These are phyloP conservation scores for Eufriesea mexicana DNA, from an alignment of 1,140 invertebrate genomes.

Conservation along the genomic window DNA sequence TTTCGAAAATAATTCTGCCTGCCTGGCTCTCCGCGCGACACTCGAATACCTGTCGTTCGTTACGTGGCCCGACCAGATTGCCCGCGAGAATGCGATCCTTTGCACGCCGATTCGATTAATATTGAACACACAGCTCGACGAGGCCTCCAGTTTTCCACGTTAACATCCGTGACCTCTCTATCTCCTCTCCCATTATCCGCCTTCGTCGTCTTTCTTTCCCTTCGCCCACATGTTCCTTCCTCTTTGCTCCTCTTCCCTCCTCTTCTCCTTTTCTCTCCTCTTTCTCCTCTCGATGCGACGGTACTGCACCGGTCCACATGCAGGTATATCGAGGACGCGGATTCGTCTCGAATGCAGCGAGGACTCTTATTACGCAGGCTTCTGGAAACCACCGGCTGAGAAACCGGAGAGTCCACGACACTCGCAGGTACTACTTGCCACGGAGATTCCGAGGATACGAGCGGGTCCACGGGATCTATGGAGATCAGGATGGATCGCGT, in stretches of 20 bases:
- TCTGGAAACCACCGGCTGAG: conserved; percentile 16
- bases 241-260: not conserved
- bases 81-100: conserved; percentile 47
- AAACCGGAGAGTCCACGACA: conserved; percentile 14
- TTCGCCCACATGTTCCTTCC: not conserved
- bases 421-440: not conserved
- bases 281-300: not conserved
- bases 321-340: conserved; percentile 64
- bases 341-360: conserved; percentile 58
- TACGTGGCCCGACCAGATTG: conserved; percentile 13
- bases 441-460: not conserved
- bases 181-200: not conserved
- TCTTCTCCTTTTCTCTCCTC: not conserved
- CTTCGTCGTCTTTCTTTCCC: conserved; percentile 2
- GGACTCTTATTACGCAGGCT: conserved; percentile 54
- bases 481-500: no score
- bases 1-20: conserved; percentile 61
- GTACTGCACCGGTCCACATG: conserved; percentile 71
- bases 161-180: conserved; percentile 32
- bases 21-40: conserved; percentile 22
- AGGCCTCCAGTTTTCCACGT: conserved; percentile 30
- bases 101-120: conserved; percentile 68
- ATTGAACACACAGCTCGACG: conserved; percentile 59
- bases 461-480: not conserved
- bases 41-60: conserved; percentile 30